These are phyloP conservation scores for Epizoanthus illoricatus DNA, from an alignment of 92 coral and sea anemone species.

Conservation along the genomic window DNA sequence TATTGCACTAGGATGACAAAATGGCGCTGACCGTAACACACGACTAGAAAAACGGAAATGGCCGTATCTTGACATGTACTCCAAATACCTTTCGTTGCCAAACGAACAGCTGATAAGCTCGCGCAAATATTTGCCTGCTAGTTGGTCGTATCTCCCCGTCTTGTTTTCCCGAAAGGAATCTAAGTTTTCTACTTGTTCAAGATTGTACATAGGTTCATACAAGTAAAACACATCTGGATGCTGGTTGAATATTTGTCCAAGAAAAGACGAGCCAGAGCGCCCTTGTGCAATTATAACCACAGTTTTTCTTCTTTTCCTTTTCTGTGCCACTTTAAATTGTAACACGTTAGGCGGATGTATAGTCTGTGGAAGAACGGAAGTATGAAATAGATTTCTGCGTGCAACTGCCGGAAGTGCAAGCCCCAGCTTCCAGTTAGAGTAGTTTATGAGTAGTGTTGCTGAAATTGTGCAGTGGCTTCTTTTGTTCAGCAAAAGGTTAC, in stretches of 20 bases:
- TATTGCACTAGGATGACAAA: background rate
- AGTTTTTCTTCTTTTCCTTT: background rate
- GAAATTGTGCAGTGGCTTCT: conserved; percentile 4
- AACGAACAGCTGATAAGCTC: conserved; percentile 28
- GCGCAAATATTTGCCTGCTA: background rate
- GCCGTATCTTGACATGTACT: conserved; percentile 21
- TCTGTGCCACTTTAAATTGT: background rate
- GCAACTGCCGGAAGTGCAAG: conserved; percentile 1
- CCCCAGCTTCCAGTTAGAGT: conserved; percentile 3
- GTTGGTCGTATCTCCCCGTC: background rate
- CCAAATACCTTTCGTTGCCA: conserved; percentile 20
- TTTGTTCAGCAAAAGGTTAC: background rate
- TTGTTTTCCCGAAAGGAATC: conserved; percentile 30
- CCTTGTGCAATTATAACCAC: conserved; percentile 25
- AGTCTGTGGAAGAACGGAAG: background rate
- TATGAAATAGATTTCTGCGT: background rate
- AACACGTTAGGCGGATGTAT: background rate
- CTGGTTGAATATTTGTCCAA: conserved; percentile 27
- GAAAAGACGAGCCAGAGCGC: conserved; percentile 32
- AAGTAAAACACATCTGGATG: conserved; percentile 17
- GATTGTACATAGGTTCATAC: conserved; percentile 19
- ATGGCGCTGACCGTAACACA: conserved; percentile 27
- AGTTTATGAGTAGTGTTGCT: conserved; percentile 15
- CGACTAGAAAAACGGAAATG: conserved; percentile 34
- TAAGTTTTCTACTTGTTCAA: conserved; percentile 15